Percentiles rank a stretch among this genome's conserved stretches.
Conservation (phyloP, 2,797 vertebrate genomes). For the Syngnathus rostellatus region DNA sequence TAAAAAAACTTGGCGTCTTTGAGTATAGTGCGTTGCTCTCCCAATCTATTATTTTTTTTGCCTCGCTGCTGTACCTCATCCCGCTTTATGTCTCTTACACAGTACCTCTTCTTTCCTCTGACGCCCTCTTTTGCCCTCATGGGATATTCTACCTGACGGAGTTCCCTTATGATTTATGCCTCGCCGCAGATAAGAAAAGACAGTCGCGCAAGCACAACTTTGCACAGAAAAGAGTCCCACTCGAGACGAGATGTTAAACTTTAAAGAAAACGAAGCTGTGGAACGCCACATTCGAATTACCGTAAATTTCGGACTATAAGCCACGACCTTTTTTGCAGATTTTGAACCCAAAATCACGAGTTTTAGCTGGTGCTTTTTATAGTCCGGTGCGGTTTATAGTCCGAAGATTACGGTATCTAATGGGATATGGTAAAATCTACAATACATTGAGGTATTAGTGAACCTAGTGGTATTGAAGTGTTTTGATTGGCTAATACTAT, state of each 20-base stretch:
- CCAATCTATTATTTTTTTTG: conserved; percentile 26
- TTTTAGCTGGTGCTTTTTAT: too few species aligned
- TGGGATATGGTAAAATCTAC: too few species aligned
- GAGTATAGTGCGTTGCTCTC: conserved; percentile 25
- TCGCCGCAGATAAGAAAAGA: conserved; percentile 43
- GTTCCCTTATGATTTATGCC: conserved; percentile 64
- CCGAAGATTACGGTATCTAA: too few species aligned
- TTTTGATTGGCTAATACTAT: too few species aligned
- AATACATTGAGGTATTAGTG: background rate
- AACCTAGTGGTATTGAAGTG: too few species aligned
- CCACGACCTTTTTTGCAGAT: too few species aligned
- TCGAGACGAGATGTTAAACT: conserved; percentile 9
- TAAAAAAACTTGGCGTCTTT: conserved; percentile 38
- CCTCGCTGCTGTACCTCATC: conserved; percentile 20
- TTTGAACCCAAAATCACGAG: too few species aligned
- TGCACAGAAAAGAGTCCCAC: conserved; percentile 21
- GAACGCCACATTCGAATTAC: conserved; percentile 19
- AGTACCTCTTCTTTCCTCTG: conserved; percentile 1
- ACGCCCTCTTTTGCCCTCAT: conserved; percentile 24
- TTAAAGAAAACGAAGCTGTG: conserved; percentile 11
- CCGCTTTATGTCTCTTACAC: conserved; percentile 11
- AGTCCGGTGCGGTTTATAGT: too few species aligned
- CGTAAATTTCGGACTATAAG: too few species aligned
- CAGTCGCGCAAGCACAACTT: conserved; percentile 6
- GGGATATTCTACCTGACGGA: conserved; percentile 52